Conservation (phyloP, 2,797 vertebrate genomes). For the Lepilemur ruficaudatus region DNA sequence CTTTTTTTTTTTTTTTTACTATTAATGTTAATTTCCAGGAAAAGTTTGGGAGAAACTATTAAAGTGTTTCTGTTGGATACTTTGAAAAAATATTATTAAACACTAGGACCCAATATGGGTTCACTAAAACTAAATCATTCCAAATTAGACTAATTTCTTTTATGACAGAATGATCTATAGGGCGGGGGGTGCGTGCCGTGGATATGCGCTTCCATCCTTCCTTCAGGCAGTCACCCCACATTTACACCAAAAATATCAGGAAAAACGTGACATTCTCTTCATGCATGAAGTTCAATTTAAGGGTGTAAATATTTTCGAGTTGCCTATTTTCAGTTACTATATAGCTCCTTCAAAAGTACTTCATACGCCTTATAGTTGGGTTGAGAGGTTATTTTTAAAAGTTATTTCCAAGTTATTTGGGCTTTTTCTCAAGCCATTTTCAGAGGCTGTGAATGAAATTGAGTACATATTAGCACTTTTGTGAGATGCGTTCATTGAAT, state of each 20-base stretch:
- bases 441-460: background rate
- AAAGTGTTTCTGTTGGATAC: slow-evolving; percentile 1
- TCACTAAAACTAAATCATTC: background rate
- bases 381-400: background rate
- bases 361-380: background rate
- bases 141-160: background rate
- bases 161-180: background rate
- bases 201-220: too few species aligned
- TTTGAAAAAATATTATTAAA: slow-evolving; percentile 4
- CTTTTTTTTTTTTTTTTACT: background rate
- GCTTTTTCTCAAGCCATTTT: slow-evolving; percentile 5
- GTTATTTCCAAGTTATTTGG: background rate
- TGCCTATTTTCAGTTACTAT: background rate
- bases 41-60: background rate
- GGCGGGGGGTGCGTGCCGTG: fast-evolving
- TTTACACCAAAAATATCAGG: background rate
- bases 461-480: background rate
- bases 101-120: background rate
- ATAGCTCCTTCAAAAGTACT: background rate
- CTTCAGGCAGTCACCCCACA: too few species aligned
- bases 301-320: background rate
- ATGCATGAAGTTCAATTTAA: background rate
- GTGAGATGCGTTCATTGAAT: background rate
- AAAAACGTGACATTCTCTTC: background rate
- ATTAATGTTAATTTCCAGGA: background rate